Base-by-base conservation (phyloP, 2,113 vertebrate genomes). In the Aepyceros melampus region DNA sequence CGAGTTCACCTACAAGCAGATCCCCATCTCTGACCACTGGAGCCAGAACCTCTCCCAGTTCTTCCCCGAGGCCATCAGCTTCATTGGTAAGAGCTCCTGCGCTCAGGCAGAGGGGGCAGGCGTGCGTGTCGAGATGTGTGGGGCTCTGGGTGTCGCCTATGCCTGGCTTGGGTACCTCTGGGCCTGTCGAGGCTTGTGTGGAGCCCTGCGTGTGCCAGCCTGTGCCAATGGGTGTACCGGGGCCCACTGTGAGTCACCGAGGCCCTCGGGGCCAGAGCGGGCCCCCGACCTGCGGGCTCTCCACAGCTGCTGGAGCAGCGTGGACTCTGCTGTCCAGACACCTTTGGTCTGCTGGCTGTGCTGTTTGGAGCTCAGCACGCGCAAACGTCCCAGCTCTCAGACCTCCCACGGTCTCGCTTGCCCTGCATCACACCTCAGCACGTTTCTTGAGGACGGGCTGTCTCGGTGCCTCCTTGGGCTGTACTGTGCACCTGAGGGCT, bases 1-100 rank as follows among this genome's bases (percentile, higher is more conserved):
- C 76, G 99, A 99, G 98, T 99, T 99, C 99, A 99, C 99, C 99
- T 99, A 99, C 99, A 99, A 99, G 98, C 99, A 99, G 99, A 99
- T 99, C 98, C 99, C 99, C 99, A 99, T 99, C 99, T 99, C 99
- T 0, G 99, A 99, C 99, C 99, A 99, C 99, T 99, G 99, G 99
- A 99, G 99, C 99, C 99, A 99, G 99, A 99, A 99, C 98, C 99
- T 99, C 93, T 99, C 99, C 0, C 99, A 99, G 99, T 99, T 99
- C 99, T 99, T 99, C 98, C 99, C 99, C 0, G 99, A 99, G 98
- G 99, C 99, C 99, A 99, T 99, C 98, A 99, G 99, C 97, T 99
- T 99, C 99, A 99, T 99, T 43, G 99, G 99, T 99, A 98, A 99
- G 99, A 99, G 87, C 29, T 55, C 40, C 82, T 33, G 27, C 1